Evolutionary conservation across 2,113 vertebrate species (phyloP), one percentile per base, ranked within the genome.

Genomic region (Xiphophorus hellerii): DNA sequence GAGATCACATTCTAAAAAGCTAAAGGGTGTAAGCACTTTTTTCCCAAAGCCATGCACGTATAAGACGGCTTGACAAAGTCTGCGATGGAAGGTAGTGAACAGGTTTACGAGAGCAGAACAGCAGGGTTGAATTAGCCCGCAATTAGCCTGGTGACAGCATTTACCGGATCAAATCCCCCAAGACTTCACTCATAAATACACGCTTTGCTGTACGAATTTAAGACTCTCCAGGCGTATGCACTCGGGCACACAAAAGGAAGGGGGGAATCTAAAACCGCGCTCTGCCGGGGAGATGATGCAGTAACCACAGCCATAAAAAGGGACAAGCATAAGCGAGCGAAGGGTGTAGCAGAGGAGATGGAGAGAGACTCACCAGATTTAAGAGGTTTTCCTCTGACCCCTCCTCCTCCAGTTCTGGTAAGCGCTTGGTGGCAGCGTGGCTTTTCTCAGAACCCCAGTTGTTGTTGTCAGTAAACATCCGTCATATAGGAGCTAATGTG

Each of bases 71-170:
- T 61, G 60, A 74, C 37, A 31, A 69, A 68, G 73, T 80, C 44
- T 73, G 71, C 76, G 79, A 76, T 64, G 29, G 76, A 85, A 88
- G 70, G 84, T 74, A 89, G 87, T 70, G 65, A 81, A 85, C 84
- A 83, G 79, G 74, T 92, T 92, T 94, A 92, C 90, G 77, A 82
- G 85, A 73, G 51, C 76, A 71, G 82, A 86, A 78, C 90, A 91
- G 88, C 86, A 90, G 89, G 91, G 73, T 92, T 91, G 91, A 90
- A 93, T 94, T 94, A 92, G 87, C 86, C 87, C 87, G 83, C 89
- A 93, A 92, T 93, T 93, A 93, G 91, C 86, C 84, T 67, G 86
- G 92, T 94, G 89, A 94, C 93, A 93, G 90, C 82, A 92, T 93
- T 94, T 94, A 94, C 90, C 83, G 77, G 88, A 93, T 88, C 82